phyloP scores from a whole-genome alignment of 2,113 vertebrate genomes.

The Arizona elegans region DNA sequence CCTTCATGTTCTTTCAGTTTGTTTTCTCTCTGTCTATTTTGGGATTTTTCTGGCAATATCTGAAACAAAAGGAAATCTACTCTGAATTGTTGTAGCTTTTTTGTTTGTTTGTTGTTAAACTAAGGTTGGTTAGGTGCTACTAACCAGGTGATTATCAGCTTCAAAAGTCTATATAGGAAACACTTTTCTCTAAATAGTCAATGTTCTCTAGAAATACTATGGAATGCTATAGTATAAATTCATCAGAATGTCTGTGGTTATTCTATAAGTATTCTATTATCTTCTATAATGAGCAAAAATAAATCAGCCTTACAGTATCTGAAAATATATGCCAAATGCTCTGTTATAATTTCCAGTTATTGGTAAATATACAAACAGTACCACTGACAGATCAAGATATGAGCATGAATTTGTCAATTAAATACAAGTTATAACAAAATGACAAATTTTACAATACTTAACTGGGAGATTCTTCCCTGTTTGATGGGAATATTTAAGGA shows the following conservation, averaged over 20 bases:
- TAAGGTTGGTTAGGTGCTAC: background rate
- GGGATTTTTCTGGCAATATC: background rate
- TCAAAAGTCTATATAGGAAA: background rate
- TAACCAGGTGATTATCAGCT: background rate
- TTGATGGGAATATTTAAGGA: background rate
- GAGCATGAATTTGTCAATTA: background rate
- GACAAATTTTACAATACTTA: background rate
- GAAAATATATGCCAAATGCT: background rate
- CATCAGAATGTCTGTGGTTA: background rate
- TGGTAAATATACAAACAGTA: background rate
- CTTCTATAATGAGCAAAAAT: background rate
- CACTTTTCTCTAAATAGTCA: background rate
- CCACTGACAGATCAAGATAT: background rate
- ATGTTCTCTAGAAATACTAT: background rate
- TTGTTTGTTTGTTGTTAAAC: background rate
- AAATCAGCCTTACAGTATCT: background rate
- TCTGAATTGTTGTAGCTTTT: background rate
- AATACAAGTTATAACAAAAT: background rate
- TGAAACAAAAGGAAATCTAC: background rate
- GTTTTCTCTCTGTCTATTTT: background rate
- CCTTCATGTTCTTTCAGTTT: background rate
- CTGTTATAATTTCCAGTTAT: background rate
- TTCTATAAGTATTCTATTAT: background rate
- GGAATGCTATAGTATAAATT: background rate
- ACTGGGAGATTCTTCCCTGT: background rate